Evolutionary conservation across 2,113 vertebrate species (phyloP), one percentile per base, ranked within the genome.

Genomic region (Indicator maculatus): DNA sequence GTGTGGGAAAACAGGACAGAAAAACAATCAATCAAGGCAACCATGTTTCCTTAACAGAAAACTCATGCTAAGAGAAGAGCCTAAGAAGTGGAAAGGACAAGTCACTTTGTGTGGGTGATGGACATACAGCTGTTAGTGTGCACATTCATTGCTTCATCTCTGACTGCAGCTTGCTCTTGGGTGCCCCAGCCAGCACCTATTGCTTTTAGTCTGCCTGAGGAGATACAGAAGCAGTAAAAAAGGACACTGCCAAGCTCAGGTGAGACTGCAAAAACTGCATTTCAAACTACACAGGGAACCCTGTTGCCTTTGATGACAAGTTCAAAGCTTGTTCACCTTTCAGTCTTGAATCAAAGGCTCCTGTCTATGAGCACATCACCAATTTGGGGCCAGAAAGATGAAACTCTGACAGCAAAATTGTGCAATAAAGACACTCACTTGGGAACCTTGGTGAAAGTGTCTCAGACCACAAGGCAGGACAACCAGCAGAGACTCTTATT

Each of bases 341-440:
- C 38, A 11, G 36, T 2, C 6, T n/a, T n/a, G 5, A 6, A 70
- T 16, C 30, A 3, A 59, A 60, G 31, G 50, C 23, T 52, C 61
- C 31, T 12, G 24, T 10, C 61, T 19, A 11, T 0, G 0, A 16
- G 17, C 0, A 0, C 12, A 2, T 16, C 0, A 0, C 28, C 65
- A 61, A 4, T 24, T 15, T 3, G 41, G 73, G 59, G 61, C 61
- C 82, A 20, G 45, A 47, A 12, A 81, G 30, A 44, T 38, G 80
- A 12, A 64, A 28, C 33, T 78, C n/a, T 4, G 10, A 14, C 15
- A 73, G 44, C 38, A 39, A 55, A 33, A 7, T 30, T 20, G 41
- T 15, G 44, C 38, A 8, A 21, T 21, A 30, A 53, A 4, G 70
- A 8, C 6, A 8, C 52, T 17, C 38, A 3, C 60, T 14, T 27